Evolutionary conservation across 2,113 vertebrate species (phyloP), one percentile per base, ranked within the genome.

Genomic region (Cynopterus brachyotis): DNA sequence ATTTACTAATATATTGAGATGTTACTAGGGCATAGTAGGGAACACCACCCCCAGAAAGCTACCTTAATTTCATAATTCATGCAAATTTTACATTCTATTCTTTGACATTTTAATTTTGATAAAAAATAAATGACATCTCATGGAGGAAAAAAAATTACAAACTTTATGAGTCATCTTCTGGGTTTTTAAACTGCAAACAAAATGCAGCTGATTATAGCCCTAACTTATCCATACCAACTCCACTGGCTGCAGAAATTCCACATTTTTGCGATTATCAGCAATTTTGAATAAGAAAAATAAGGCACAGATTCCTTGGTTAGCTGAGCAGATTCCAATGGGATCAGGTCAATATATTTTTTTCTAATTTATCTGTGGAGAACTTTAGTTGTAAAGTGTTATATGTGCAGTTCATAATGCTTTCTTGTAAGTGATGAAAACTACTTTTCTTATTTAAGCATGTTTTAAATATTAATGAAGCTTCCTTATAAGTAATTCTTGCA

Each of bases 101-200:
- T 72, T 87, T 79, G 84, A 64, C n/a, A 89, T 20, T 57, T 76
- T 87, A 91, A 70, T 62, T 76, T 94, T 89, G 93, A 83, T 45
- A 62, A 59, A 66, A 91, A 91, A 67, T 45, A 76, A 93, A 40
- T 69, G 45, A 57, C 20, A 24, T 53, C 60, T 2, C 73, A 32
- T 4, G 72, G 47, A 64, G 40, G 55, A 59, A 50, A 67, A 89
- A 47, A 66, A 81, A 92, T 76, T 40, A 79, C 84, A 60, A 90
- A 66, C 19, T 59, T 64, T 72, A 95, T 35, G 35, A 62, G 28
- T 17, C 50, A 76, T 87, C 28, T 89, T 89, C 73, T 83, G 55
- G 11, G 35, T 57, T 79, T 37, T 79, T 67, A 81, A 80, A 42
- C 5, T 42, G 40, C 64, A 59, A 45, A 91, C 67, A 70, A 76